These are phyloP conservation scores for Oenanthe melanoleuca DNA, from an alignment of 2,113 vertebrate species.

Conservation along the genomic window DNA sequence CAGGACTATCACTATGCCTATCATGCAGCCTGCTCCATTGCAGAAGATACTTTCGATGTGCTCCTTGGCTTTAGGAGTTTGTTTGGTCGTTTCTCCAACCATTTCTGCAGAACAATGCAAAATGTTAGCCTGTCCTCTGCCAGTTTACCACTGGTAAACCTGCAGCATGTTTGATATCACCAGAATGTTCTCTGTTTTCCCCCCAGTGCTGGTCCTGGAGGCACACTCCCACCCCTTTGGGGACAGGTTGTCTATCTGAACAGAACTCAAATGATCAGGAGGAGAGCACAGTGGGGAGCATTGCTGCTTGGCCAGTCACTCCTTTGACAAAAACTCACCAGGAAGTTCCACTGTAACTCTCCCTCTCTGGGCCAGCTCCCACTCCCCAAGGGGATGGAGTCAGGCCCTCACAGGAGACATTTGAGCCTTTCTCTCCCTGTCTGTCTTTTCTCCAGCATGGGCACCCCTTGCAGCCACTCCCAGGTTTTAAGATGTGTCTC, in stretches of 20 bases:
- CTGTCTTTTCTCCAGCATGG: background rate
- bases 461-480: background rate
- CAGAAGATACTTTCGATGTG: background rate
- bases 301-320: background rate
- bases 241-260: background rate
- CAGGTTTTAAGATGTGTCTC: background rate
- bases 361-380: background rate
- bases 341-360: background rate
- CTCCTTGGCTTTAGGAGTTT: background rate
- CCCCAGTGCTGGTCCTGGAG: background rate
- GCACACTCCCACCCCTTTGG: background rate
- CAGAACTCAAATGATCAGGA: background rate
- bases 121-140: background rate
- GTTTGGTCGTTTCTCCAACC: background rate
- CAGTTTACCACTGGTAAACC: background rate
- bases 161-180: background rate
- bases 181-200: background rate
- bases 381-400: background rate
- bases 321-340: background rate
- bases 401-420: background rate
- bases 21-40: background rate
- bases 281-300: background rate
- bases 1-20: background rate
- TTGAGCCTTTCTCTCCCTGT: background rate
- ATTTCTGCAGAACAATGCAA: background rate